phyloP scores from a whole-genome alignment of 2,113 vertebrate genomes.

The Zosterops lateralis region DNA sequence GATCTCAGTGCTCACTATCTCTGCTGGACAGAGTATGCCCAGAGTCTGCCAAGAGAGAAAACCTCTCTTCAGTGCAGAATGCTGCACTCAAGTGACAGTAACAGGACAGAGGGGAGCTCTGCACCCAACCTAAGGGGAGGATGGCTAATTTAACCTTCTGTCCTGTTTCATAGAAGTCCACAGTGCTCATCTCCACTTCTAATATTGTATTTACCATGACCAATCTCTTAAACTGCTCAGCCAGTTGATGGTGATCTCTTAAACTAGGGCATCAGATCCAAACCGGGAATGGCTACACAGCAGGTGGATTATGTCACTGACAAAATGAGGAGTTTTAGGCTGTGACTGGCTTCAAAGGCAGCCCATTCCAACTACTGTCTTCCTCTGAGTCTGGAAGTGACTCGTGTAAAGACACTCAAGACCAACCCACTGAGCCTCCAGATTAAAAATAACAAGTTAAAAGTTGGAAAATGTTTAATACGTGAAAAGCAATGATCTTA shows the following conservation, averaged over 20 bases:
- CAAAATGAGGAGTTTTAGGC: neutral
- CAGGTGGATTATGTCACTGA: neutral
- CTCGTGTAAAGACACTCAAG: neutral
- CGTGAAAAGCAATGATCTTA: neutral
- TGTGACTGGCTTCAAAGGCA: neutral
- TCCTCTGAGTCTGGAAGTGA: neutral
- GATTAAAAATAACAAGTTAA: neutral
- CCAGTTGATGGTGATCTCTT: neutral
- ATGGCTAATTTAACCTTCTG: neutral
- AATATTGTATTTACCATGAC: neutral
- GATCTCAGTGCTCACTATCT: neutral
- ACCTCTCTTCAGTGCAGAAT: neutral
- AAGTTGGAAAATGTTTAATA: neutral
- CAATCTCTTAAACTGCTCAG: neutral
- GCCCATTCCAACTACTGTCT: slow-evolving; percentile 21
- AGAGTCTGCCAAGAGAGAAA: neutral
- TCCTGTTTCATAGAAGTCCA: neutral
- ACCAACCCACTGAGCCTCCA: neutral
- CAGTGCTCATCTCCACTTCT: neutral
- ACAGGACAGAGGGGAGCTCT: neutral
- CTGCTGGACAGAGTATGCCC: neutral
- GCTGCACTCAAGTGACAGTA: neutral
- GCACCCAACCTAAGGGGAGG: neutral
- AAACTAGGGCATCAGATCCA: neutral
- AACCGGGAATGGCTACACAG: neutral